Evolutionary conservation across 1,140 invertebrate species (phyloP).

Genomic region (Drosophila bipectinata): DNA sequence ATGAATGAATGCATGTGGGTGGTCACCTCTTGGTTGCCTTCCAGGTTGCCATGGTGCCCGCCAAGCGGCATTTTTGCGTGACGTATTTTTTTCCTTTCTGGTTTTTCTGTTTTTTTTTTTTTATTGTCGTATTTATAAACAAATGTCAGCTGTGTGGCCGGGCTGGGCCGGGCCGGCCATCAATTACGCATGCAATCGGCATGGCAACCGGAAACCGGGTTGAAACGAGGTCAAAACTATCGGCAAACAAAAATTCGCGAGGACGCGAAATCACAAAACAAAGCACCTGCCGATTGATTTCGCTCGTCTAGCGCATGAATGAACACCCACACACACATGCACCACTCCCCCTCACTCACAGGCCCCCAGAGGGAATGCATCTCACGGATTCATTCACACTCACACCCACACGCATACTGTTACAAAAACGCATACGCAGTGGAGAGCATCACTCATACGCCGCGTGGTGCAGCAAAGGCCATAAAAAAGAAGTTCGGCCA

Average conservation of each 20-base stretch:
- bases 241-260: slow-evolving; percentile 72
- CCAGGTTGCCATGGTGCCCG: slow-evolving; percentile 56
- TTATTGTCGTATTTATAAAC: slow-evolving; percentile 51
- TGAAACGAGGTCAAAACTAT: slow-evolving; percentile 79
- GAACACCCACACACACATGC: slow-evolving; percentile 31
- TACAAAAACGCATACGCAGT: slow-evolving; percentile 6
- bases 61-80: slow-evolving; percentile 63
- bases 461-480: slow-evolving; percentile 36
- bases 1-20: slow-evolving; percentile 75
- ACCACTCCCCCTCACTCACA: slow-evolving; percentile 5
- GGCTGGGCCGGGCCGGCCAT: slow-evolving; percentile 34
- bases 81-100: slow-evolving; percentile 3
- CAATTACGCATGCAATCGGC: slow-evolving; percentile 77
- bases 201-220: slow-evolving; percentile 9
- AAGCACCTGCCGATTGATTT: slow-evolving; percentile 64
- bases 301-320: slow-evolving; percentile 45
- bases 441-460: slow-evolving; percentile 72
- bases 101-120: neutral
- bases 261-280: slow-evolving; percentile 66
- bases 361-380: slow-evolving; percentile 47
- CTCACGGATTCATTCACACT: slow-evolving; percentile 43
- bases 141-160: slow-evolving; percentile 67
- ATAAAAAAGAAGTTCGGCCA: slow-evolving; percentile 50
- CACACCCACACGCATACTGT: slow-evolving; percentile 4
- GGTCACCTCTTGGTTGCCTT: slow-evolving; percentile 12